Evolutionary conservation across 2,888 invertebrate species (phyloP).

Genomic region (Bugula neritina): DNA sequence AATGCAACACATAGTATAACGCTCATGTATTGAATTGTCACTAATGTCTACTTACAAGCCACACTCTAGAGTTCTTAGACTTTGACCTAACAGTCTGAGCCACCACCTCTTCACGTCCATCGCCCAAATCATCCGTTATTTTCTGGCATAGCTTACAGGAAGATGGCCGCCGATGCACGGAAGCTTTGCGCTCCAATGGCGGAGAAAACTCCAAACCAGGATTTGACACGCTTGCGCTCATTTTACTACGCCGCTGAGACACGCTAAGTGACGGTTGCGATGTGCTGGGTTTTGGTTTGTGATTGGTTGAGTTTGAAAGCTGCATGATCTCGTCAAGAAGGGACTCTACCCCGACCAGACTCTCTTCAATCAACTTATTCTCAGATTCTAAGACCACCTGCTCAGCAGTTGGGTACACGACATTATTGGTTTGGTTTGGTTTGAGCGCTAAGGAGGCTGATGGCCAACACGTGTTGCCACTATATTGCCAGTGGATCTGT

Average conservation of each 20-base stretch:
- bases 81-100: slow-evolving; percentile 4
- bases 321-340: neutral
- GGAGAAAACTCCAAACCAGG: neutral
- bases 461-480: slow-evolving; percentile 9
- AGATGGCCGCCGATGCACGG: neutral
- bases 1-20: no score
- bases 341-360: neutral
- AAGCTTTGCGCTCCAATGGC: neutral
- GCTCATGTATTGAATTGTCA: no score
- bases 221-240: neutral
- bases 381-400: neutral
- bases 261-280: neutral
- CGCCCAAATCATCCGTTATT: neutral
- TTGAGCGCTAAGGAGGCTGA: neutral
- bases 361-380: neutral
- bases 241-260: neutral
- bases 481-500: neutral
- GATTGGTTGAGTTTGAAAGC: neutral
- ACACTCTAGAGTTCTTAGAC: neutral
- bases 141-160: neutral
- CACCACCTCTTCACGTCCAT: neutral
- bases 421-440: slow-evolving; percentile 18
- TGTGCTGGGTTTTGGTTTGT: neutral
- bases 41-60: slow-evolving; percentile 22
- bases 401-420: neutral